A percentile compares a stretch with the other conserved stretches of the same genome.
Conservation (phyloP, 2,888 invertebrate species). For the Phalera bucephala region DNA sequence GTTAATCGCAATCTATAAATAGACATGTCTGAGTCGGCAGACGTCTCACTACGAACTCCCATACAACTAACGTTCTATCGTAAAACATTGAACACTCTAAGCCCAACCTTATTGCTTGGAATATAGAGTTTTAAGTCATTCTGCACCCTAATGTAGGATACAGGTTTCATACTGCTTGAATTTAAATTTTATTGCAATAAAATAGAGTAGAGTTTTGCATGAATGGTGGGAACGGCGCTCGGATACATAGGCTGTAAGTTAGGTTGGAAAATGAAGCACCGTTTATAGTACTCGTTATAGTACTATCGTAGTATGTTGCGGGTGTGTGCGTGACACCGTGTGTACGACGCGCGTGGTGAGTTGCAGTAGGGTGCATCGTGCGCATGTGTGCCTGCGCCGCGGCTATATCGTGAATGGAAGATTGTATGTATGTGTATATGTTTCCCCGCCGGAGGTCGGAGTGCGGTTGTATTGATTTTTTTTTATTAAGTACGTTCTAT, state of each 20-base stretch:
- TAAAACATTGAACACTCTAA: constrained; percentile 13
- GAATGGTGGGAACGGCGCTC: constrained; percentile 26
- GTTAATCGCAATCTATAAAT: constrained; percentile 73
- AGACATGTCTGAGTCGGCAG: constrained; percentile 72
- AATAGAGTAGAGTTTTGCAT: constrained; percentile 36
- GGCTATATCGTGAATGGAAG: constrained; percentile 61
- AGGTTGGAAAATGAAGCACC: constrained; percentile 72
- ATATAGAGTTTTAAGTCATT: constrained; percentile 11
- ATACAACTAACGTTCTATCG: constrained; percentile 35
- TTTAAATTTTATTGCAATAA: constrained; percentile 27
- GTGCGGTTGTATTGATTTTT: constrained; percentile 61
- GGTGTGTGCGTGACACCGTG: constrained; percentile 43
- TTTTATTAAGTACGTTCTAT: constrained; percentile 38
- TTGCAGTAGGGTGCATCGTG: constrained; percentile 44
- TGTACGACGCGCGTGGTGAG: constrained; percentile 29
- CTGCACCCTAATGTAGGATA: constrained; percentile 27
- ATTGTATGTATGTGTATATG: constrained; percentile 48
- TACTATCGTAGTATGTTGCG: constrained; percentile 68
- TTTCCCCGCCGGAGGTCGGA: constrained; percentile 50
- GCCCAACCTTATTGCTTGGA: constrained; percentile 20
- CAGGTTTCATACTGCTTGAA: constrained; percentile 31
- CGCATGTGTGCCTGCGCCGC: constrained; percentile 41
- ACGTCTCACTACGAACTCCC: constrained; percentile 49
- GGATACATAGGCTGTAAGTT: constrained; percentile 55
- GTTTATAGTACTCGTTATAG: constrained; percentile 74